These are phyloP conservation scores for Phymanthus crucifer DNA, from an alignment of 92 coral and sea anemone genomes.

Conservation along the genomic window DNA sequence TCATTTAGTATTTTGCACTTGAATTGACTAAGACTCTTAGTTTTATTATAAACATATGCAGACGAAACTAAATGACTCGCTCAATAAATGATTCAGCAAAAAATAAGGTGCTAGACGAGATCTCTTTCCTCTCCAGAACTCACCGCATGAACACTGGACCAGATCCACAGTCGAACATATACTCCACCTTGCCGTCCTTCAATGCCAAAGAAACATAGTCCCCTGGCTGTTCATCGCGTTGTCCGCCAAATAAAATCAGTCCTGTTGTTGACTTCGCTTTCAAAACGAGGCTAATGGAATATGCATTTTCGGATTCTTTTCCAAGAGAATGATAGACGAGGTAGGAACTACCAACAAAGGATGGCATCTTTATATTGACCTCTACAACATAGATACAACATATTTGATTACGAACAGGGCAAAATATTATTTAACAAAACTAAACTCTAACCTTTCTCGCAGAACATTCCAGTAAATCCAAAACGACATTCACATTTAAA, in stretches of 20 bases:
- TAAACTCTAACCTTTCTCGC: conserved; percentile 23
- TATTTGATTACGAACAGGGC: conserved; percentile 2
- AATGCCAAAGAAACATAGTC: conserved; percentile 50
- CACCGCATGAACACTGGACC: conserved; percentile 49
- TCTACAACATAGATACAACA: background rate
- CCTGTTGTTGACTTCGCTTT: conserved; percentile 39
- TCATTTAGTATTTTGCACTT: background rate
- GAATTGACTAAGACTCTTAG: no score
- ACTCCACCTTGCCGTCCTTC: conserved; percentile 47
- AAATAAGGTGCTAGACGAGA: no score
- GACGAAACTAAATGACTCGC: background rate
- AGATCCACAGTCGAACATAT: conserved; percentile 58
- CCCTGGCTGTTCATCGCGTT: conserved; percentile 16
- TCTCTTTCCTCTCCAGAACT: no score
- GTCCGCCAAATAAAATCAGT: conserved; percentile 30
- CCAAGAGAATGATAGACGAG: conserved; percentile 53
- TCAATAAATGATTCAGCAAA: background rate
- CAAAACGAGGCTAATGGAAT: conserved; percentile 26
- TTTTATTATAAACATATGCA: no score
- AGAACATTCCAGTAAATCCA: conserved; percentile 35
- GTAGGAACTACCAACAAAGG: conserved; percentile 39
- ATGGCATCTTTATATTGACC: conserved; percentile 25
- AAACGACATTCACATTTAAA: conserved; percentile 32
- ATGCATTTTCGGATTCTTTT: conserved; percentile 14
- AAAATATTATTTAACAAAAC: background rate